Percentiles rank a stretch among this genome's conserved stretches.
Evolutionary conservation across 2,888 invertebrate species (phyloP).

Genomic region (Phalangium opilio): DNA sequence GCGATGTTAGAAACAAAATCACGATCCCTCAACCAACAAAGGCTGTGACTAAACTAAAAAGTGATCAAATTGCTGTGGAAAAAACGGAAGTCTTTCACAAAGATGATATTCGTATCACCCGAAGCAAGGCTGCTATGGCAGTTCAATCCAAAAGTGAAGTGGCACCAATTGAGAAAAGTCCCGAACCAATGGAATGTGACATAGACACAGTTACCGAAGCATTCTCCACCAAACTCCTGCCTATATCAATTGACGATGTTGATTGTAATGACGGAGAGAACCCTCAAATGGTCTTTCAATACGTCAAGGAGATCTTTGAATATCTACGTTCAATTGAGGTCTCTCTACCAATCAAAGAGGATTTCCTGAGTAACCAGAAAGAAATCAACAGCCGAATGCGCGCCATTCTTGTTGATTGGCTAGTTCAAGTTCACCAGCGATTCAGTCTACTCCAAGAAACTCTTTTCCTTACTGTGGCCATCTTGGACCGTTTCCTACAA

Average conservation of each 20-base stretch:
- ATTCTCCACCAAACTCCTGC: conserved; percentile 4
- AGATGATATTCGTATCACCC: too few species aligned
- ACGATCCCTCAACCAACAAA: too few species aligned
- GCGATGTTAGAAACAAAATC: too few species aligned
- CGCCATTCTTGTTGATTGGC: conserved; percentile 77
- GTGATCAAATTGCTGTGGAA: too few species aligned
- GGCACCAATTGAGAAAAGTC: too few species aligned
- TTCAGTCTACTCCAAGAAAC: conserved; percentile 77
- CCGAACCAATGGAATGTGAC: too few species aligned
- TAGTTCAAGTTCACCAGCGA: conserved; percentile 75
- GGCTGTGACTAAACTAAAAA: too few species aligned
- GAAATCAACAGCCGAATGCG: conserved; percentile 67
- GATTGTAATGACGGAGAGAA: conserved; percentile 55
- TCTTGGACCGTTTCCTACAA: conserved; percentile 79
- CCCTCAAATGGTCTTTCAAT: conserved; percentile 62
- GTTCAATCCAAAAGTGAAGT: too few species aligned
- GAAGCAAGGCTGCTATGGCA: too few species aligned
- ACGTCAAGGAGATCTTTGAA: conserved; percentile 73
- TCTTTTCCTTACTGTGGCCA: conserved; percentile 68
- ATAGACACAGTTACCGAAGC: too few species aligned
- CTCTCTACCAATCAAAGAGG: conserved; percentile 11
- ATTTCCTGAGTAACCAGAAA: conserved; percentile 21
- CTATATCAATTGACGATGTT: conserved; percentile 40
- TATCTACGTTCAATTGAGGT: conserved; percentile 62
- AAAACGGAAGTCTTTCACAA: too few species aligned